Conservation (phyloP, 2,113 vertebrate species). For the Phylloscopus trochilus region DNA sequence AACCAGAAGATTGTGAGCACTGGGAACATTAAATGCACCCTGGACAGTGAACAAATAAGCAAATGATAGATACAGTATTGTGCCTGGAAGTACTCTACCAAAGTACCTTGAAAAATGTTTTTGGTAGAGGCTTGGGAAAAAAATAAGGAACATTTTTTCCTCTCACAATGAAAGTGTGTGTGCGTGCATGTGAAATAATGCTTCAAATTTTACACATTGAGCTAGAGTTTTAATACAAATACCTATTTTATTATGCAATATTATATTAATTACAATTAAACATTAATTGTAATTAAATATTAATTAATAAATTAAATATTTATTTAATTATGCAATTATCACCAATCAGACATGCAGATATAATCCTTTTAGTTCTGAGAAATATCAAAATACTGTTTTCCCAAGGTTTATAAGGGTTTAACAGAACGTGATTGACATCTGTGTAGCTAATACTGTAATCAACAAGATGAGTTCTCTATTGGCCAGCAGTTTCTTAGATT, state of each 20-base stretch:
- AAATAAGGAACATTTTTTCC: neutral
- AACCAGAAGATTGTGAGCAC: neutral
- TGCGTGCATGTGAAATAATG: neutral
- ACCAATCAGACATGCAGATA: neutral
- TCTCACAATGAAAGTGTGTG: neutral
- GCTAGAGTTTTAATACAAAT: neutral
- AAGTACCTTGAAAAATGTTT: neutral
- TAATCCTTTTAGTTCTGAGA: neutral
- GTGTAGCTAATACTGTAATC: neutral
- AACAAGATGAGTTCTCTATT: neutral
- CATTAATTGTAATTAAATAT: no score
- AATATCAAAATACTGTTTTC: neutral
- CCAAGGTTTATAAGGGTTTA: neutral
- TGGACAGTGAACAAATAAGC: neutral
- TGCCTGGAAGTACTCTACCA: neutral
- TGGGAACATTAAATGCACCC: neutral
- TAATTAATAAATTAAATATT: neutral
- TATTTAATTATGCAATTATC: neutral
- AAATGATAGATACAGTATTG: neutral
- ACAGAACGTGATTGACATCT: neutral
- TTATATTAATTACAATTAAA: no score
- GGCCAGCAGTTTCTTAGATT: neutral
- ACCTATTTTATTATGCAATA: neutral
- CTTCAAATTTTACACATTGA: neutral
- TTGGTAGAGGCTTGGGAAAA: neutral